phyloP scores from a whole-genome alignment of 2,797 vertebrate genomes.

The Nasua narica region DNA sequence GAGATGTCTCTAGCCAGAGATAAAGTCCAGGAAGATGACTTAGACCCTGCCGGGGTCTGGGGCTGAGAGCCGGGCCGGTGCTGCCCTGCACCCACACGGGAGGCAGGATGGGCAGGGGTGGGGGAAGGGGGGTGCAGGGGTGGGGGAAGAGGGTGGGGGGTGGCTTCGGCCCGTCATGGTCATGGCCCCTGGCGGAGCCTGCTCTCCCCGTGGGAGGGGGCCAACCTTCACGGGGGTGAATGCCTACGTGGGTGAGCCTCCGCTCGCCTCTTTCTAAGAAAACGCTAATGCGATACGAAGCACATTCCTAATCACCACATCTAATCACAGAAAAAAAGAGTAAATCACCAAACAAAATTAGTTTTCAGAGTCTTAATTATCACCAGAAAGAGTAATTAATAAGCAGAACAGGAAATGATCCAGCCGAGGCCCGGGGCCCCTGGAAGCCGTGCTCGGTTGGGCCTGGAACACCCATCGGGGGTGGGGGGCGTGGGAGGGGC shows the following conservation, averaged over 20 bases:
- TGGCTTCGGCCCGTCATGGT: not conserved
- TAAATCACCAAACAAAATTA: slow-evolving; percentile 70
- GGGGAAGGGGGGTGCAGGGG: accelerated
- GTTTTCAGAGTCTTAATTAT: slow-evolving; percentile 70
- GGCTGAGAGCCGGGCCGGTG: no score
- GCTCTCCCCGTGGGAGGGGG: accelerated
- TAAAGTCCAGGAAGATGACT: not conserved
- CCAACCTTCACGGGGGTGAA: not conserved
- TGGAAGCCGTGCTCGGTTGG: not conserved
- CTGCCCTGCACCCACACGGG: not conserved
- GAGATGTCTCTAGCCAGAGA: not conserved
- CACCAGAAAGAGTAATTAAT: slow-evolving; percentile 69
- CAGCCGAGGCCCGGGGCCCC: not conserved
- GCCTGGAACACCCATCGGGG: not conserved
- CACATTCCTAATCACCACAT: slow-evolving; percentile 44
- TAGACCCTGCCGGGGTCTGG: not conserved
- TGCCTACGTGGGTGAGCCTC: not conserved
- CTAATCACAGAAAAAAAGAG: slow-evolving; percentile 51
- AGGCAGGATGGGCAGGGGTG: no score
- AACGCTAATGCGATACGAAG: not conserved
- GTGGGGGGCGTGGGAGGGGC: no score
- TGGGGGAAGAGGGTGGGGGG: accelerated
- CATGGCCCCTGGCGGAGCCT: accelerated
- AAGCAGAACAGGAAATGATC: slow-evolving; percentile 65
- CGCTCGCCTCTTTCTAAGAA: slow-evolving; percentile 62